Evolutionary conservation across 2,797 vertebrate species (phyloP), one percentile per base, ranked within the genome.

Genomic region (Schizopygopsis malacanthus): DNA sequence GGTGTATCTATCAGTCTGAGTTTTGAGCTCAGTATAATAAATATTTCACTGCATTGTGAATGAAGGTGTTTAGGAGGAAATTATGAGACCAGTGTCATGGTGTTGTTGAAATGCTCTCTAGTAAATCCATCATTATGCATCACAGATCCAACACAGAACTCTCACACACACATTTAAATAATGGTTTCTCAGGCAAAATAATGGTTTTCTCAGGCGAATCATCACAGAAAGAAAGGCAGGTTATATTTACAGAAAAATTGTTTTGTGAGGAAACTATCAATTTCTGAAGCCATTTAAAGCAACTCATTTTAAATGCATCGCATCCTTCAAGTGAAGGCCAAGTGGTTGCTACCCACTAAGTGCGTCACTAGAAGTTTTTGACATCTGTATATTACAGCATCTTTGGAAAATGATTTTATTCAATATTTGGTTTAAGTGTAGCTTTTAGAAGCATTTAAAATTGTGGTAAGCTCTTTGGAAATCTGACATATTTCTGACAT

Each of bases 201-300:
- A 61, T 18, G 72, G 5, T 47, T 83, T n/a, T 65, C 72, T 67
- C 72, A 33, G 47, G 56, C 4, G 10, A 41, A 37, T 39, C 47
- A 39, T 81, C 20, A 16, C 61, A 77, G 59, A 52, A 4, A 78
- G n/a, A 39, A 67, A 43, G 16, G 10, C 10, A 56, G 47, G 47
- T 11, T 63, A 33, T 22, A 33, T 72, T 73, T 77, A 52, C 16
- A 69, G 50, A 37, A 16, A 67, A 41, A 78, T 16, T 18, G 5
- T 69, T 52, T 67, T 41, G 11, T 18, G 11, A 9, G 16, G 47
- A 78, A 71, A 39, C 45, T 81, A 65, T 25, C 65, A 81, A 39
- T 81, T 81, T 69, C 79, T 3, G 4, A 33, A 67, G 63, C 43
- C 43, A 67, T 80, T 65, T 80, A 65, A 47, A 65, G 39, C 39